Percentiles rank a stretch among this genome's conserved stretches.
phyloP scores from a whole-genome alignment of 2,113 vertebrate genomes.

The Chaetodon trifascialis region DNA sequence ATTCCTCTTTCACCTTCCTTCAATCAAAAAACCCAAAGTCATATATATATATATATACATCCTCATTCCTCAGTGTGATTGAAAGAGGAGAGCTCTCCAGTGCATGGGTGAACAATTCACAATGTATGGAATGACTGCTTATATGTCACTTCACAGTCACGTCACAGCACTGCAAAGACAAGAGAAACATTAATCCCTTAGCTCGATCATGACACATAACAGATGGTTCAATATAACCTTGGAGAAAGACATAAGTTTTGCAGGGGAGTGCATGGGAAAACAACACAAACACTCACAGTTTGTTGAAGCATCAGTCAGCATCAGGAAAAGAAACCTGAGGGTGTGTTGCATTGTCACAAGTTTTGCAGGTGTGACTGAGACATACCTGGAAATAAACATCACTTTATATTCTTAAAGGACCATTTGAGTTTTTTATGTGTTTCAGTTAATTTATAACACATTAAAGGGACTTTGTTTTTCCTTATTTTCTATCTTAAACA shows the following conservation, averaged over 20 bases:
- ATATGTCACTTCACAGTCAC: slow-evolving; percentile 1
- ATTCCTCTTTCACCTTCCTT: not conserved
- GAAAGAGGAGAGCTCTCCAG: not conserved
- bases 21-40: not conserved
- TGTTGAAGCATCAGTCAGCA: not conserved
- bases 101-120: not conserved
- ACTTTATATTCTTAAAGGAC: not conserved
- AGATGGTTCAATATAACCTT: not conserved
- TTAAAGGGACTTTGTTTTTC: not conserved
- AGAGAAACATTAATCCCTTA: not conserved
- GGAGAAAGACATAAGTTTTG: not conserved
- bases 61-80: not conserved
- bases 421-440: not conserved
- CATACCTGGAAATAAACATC: not conserved
- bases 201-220: not conserved
- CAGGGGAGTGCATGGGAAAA: not conserved
- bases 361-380: not conserved
- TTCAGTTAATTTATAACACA: not conserved
- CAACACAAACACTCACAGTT: not conserved
- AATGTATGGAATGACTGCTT: not conserved
- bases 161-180: not conserved
- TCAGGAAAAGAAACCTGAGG: not conserved
- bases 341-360: not conserved
- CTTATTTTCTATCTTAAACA: not conserved
- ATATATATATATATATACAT: not conserved